Base-by-base conservation (phyloP, 1,140 invertebrate genomes). In the Streblospio benedicti region DNA sequence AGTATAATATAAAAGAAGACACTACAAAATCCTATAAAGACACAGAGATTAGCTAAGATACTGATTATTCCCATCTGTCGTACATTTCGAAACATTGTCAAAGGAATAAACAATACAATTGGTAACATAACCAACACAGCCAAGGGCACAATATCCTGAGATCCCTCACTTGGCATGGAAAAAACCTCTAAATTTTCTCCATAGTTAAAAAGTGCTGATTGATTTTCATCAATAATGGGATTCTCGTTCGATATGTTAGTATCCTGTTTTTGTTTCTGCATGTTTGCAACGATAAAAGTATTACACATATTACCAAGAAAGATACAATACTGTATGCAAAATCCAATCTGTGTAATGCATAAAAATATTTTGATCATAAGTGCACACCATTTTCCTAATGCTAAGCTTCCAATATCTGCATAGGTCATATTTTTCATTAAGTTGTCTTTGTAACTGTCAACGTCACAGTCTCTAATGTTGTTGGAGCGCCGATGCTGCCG, bases 281-380 rank as follows among this genome's bases (percentile, higher is more conserved):
- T n/a, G n/a, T n/a, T n/a, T n/a, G n/a, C n/a, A n/a, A n/a, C n/a
- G n/a, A n/a, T n/a, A n/a, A n/a, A n/a, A n/a, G n/a, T n/a, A n/a
- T n/a, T n/a, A n/a, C n/a, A 32, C 1, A 73, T 74, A 55, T 75
- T 76, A 16, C 73, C 74, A 27, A 76, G 63, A 45, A 76, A 75
- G 12, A 76, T 74, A 55, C 66, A 76, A 59, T 76, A 76, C 6
- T 35, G 64, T 6, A 73, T 62, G 66, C 73, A 75, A 50, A 75
- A 76, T 33, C 73, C 70, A 66, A 72, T 71, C 62, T 76, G 74
- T n/a, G 74, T 75, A 6, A 75, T 50, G 2, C 67, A 57, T 0
- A 76, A 64, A 56, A 65, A 70, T 20, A 68, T 43, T 30, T 75
- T 73, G 0, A 76, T 73, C n/a, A 73, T 51, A 18, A 60, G 62